A percentile compares a stretch with the other conserved stretches of the same genome.
phyloP scores from a whole-genome alignment of 1,140 invertebrate species.

The Acromyrmex heyeri region DNA sequence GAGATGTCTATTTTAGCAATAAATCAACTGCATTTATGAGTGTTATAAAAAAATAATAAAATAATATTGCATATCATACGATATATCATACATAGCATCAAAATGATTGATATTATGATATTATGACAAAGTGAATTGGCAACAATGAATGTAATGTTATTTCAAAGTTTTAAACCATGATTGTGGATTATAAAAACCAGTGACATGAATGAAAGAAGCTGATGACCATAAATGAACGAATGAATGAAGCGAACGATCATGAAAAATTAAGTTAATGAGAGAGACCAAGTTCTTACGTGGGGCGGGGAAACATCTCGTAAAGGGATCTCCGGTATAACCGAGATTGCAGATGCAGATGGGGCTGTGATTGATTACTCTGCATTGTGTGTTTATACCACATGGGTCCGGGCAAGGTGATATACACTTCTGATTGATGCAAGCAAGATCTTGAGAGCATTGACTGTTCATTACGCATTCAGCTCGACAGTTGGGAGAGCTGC shows the following conservation, averaged over 20 bases:
- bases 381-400: conserved; percentile 86
- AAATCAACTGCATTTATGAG: conserved; percentile 13
- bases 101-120: not conserved
- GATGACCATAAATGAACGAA: not conserved
- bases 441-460: conserved; percentile 84
- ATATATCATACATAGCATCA: not conserved
- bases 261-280: conserved; percentile 20
- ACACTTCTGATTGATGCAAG: conserved; percentile 87
- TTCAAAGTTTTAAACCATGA: not conserved
- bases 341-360: conserved; percentile 86
- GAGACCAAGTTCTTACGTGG: conserved; percentile 86
- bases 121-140: not conserved
- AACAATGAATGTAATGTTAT: no score
- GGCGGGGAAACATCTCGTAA: conserved; percentile 85
- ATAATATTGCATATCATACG: not conserved
- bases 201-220: not conserved
- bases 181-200: not conserved
- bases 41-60: not conserved
- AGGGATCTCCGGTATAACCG: conserved; percentile 87
- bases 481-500: conserved; percentile 83
- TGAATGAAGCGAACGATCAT: not conserved
- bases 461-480: conserved; percentile 86
- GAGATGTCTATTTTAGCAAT: not conserved
- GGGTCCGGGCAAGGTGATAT: conserved; percentile 85
- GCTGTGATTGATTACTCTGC: conserved; percentile 84